Base-by-base conservation (phyloP, 64 coral and sea anemone species). In the Anthopleura sola region DNA sequence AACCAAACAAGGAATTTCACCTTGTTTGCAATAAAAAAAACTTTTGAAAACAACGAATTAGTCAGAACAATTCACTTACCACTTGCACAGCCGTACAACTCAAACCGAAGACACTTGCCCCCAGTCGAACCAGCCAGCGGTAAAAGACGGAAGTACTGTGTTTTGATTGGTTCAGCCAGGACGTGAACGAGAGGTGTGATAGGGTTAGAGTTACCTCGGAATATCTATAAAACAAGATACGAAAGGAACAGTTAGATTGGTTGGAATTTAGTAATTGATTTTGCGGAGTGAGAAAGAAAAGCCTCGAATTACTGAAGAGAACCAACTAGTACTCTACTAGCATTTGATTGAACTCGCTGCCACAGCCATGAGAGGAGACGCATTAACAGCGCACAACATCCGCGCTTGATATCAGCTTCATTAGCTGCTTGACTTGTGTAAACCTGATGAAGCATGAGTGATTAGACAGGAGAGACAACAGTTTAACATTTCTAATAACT, bases 151-250 rank as follows among this genome's bases (percentile, higher is more conserved):
- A 91, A 48, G 26, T 55, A 51, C 16, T 39, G 18, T 6, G 89
- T 86, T 81, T 84, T 85, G 55, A 91, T 86, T 71, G 89, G 89
- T 1, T 91, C 75, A 15, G 28, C 84, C 23, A 91, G 37, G 13
- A 33, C 47, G 34, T 91, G 89, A 0, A 85, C 78, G 3, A 91
- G 28, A 46, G 44, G 55, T 66, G 33, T 86, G 10, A 75, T 49
- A 36, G 75, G 36, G 36, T 91, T 84, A 33, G 77, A 49, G 57
- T 91, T 91, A 39, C 89, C 89, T 6, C 89, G 89, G 84, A 91
- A 91, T 80, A 40, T 69, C 89, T 91, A 71, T 3, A 18, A 16
- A 82, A 46, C 36, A 82, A 49, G 46, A 36, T 81, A 46, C 68
- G 9, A 71, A 53, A 53, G 50, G 50, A 13, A 14, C 14, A 53